Conservation (phyloP, 2,888 invertebrate genomes). For the Luperina testacea region DNA sequence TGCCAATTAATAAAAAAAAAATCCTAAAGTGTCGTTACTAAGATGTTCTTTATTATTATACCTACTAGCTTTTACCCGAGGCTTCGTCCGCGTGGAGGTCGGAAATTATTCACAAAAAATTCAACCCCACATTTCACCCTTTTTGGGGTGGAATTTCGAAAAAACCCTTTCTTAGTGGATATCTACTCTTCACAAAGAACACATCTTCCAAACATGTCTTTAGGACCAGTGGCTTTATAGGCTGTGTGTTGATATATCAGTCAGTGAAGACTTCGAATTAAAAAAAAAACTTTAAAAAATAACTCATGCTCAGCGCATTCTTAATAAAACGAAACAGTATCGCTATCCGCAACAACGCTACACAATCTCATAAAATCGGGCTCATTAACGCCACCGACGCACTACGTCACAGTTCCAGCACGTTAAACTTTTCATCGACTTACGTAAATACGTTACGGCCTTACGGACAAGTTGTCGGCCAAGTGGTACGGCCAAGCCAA, state of each 20-base stretch:
- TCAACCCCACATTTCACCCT: no score
- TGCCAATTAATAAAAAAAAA: neutral
- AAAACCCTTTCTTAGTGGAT: no score
- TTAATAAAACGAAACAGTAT: neutral
- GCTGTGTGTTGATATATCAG: no score
- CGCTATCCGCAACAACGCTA: neutral
- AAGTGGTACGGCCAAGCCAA: slow-evolving; percentile 30
- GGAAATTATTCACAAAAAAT: no score
- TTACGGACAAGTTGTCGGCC: slow-evolving; percentile 43
- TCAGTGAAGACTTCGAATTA: no score
- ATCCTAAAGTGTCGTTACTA: neutral
- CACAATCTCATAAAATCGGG: slow-evolving; percentile 12
- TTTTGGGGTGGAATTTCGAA: no score
- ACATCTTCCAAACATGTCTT: no score
- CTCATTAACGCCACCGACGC: neutral
- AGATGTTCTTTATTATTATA: neutral
- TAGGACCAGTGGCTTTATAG: no score
- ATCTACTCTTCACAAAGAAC: no score
- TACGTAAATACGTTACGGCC: slow-evolving; percentile 51
- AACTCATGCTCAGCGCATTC: neutral
- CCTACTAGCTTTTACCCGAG: no score
- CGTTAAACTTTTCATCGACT: slow-evolving; percentile 46
- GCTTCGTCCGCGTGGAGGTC: no score
- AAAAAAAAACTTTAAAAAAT: neutral
- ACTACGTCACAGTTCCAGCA: slow-evolving; percentile 8